Evolutionary conservation across 2,113 vertebrate species (phyloP).

Genomic region (Pseudopodoces humilis): DNA sequence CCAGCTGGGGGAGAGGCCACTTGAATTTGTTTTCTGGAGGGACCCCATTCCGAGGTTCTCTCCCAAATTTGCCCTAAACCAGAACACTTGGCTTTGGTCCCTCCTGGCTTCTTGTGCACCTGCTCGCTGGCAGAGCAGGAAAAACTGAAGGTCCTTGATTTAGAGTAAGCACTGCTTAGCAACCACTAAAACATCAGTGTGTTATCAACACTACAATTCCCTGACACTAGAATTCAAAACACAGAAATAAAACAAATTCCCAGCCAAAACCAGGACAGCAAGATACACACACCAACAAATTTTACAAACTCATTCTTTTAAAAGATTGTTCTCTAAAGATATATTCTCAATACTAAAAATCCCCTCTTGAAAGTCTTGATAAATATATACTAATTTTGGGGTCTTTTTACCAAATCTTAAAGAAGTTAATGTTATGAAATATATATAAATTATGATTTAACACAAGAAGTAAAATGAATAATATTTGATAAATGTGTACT

Average conservation of each 20-base stretch:
- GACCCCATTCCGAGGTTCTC: too few species aligned
- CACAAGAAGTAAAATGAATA: background rate
- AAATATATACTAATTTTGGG: background rate
- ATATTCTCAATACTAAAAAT: background rate
- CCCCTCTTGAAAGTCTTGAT: background rate
- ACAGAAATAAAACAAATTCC: background rate
- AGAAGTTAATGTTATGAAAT: background rate
- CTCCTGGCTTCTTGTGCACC: background rate
- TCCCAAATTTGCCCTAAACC: too few species aligned
- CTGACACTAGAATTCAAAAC: background rate
- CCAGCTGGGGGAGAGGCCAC: too few species aligned
- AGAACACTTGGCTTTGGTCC: background rate
- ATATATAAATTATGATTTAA: background rate
- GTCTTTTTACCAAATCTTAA: background rate
- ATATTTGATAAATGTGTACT: background rate
- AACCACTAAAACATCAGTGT: background rate
- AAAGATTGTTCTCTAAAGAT: background rate
- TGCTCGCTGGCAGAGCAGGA: background rate
- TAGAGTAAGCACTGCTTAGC: background rate
- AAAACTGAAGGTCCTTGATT: background rate
- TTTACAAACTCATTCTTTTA: background rate
- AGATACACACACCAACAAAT: background rate
- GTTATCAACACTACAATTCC: background rate
- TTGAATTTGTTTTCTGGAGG: too few species aligned
- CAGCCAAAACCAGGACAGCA: background rate